Base-by-base conservation (phyloP, 2,888 invertebrate genomes). In the Barypeithes pellucidus region DNA sequence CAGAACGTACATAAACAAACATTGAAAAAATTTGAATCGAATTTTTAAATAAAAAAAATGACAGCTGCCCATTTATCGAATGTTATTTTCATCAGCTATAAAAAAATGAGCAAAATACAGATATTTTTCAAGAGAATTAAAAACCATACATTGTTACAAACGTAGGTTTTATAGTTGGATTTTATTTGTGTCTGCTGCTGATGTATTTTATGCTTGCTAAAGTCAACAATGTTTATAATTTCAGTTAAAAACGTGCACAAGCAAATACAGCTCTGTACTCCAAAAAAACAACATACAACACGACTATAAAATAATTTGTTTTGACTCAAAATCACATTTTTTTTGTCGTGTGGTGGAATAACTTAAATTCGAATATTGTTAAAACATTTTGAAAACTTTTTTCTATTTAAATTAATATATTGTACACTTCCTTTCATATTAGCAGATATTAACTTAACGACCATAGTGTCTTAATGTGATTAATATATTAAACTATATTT, bases 161-260 rank as follows among this genome's bases (percentile, higher is more conserved):
- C 39, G 4, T 43, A 43, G 8, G 12, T 43, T 8, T 14, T 16
- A 14, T 43, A 12, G n/a, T 16, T 14, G 8, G 8, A 16, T 16
- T 50, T 50, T 50, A 50, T 50, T 20, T 52, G 14, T 29, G 1
- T 52, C 24, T 29, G 24, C 14, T n/a, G 52, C 29, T 29, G 29
- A 52, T 29, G 29, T 29, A 52, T 52, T 29, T 52, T 29, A 14
- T 12, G n/a, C 14, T 14, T 29, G 8, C 14, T 14, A 29, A 8
- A 22, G 52, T 52, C 52, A 52, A n/a, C 14, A 29, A 52, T 29
- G 14, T 52, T 52, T 52, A 52, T 52, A 29, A 29, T 5, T 52
- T 24, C 24, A 29, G 52, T 52, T 29, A 50, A 52, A 52, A 52
- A 52, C 29, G 29, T 29, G 29, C 52, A 52, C 14, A 14, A 52